These are phyloP conservation scores for Tetraneura akinire DNA, from an alignment of 1,140 invertebrate genomes.

Conservation along the genomic window DNA sequence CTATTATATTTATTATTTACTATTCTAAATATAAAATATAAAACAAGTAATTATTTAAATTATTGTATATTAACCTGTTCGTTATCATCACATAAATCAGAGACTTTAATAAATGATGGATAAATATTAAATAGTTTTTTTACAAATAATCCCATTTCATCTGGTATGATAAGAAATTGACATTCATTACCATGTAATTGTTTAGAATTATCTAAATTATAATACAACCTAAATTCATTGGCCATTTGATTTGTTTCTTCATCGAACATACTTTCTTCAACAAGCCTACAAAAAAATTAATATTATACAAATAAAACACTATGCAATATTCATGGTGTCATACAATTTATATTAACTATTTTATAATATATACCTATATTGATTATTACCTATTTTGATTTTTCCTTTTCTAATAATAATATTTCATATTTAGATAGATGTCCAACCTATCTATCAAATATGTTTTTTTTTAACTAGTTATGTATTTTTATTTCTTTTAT, in stretches of 20 bases:
- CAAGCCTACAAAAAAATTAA: slow-evolving; percentile 61
- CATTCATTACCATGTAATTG: slow-evolving; percentile 63
- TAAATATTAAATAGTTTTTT: slow-evolving; percentile 63
- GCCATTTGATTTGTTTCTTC: slow-evolving; percentile 39
- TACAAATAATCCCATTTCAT: slow-evolving; percentile 59
- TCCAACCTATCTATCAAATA: too few species aligned
- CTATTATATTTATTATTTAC: too few species aligned
- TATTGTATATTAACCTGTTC: slow-evolving; percentile 61
- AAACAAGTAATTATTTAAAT: too few species aligned
- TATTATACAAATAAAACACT: background rate
- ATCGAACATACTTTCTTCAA: slow-evolving; percentile 61
- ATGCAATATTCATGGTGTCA: background rate
- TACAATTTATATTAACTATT: background rate
- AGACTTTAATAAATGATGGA: slow-evolving; percentile 62
- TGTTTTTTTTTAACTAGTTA: too few species aligned
- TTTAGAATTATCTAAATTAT: slow-evolving; percentile 63
- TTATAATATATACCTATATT: too few species aligned
- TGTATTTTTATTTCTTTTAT: too few species aligned
- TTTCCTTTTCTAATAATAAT: too few species aligned
- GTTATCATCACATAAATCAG: slow-evolving; percentile 61
- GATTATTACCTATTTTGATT: too few species aligned
- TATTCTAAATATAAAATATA: too few species aligned
- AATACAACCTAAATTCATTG: slow-evolving; percentile 61
- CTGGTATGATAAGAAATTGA: slow-evolving; percentile 62
- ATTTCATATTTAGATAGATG: too few species aligned